Percentiles rank a stretch among this genome's conserved stretches.
phyloP scores from a whole-genome alignment of 2,113 vertebrate species.

The Bungarus multicinctus region DNA sequence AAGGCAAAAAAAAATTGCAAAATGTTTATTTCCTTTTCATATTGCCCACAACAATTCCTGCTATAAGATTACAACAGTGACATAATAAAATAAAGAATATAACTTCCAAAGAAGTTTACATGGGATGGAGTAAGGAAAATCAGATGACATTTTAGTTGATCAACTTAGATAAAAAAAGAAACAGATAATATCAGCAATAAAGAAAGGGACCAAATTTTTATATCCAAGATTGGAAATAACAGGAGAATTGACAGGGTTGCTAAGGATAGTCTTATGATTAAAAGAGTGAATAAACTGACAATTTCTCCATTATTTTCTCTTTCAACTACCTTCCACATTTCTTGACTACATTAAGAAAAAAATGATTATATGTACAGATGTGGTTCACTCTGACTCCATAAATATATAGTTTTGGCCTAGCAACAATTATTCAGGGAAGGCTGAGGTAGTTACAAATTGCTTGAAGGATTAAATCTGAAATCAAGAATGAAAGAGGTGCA shows the following conservation, averaged over 20 bases:
- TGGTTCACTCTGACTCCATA: neutral
- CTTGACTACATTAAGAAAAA: neutral
- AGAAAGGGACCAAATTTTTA: neutral
- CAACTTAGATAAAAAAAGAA: too few relatives aligned
- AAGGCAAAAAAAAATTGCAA: too few relatives aligned
- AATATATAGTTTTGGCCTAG: too few relatives aligned
- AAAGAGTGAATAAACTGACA: neutral
- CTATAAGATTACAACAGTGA: too few relatives aligned
- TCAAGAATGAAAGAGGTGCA: neutral
- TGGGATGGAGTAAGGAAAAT: too few relatives aligned
- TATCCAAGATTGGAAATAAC: neutral
- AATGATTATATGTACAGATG: neutral
- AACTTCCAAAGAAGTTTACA: too few relatives aligned
- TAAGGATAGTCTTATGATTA: neutral
- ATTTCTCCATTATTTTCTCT: neutral
- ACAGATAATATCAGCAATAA: too few relatives aligned
- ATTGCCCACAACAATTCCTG: too few relatives aligned
- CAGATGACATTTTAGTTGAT: too few relatives aligned
- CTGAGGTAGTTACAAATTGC: neutral
- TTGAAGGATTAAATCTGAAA: neutral
- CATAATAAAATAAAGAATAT: too few relatives aligned
- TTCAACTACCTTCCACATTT: neutral
- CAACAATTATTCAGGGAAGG: neutral
- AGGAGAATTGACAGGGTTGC: neutral
- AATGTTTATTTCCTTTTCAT: too few relatives aligned